Base-by-base conservation (phyloP, 2,888 invertebrate genomes). In the Caenorhabditis drosophilae region DNA sequence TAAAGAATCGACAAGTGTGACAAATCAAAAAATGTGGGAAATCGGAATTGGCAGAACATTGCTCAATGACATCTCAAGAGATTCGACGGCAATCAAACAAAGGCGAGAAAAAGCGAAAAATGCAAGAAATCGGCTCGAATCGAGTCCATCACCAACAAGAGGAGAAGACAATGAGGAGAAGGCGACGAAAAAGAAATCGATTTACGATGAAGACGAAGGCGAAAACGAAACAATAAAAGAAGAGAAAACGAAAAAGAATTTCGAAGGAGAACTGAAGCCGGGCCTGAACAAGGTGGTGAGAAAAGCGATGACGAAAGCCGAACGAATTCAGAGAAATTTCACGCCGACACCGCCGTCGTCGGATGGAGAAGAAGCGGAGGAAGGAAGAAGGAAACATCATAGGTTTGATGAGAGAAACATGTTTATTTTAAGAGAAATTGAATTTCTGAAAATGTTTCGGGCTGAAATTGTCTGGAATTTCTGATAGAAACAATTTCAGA, bases 11-110 rank as follows among this genome's bases (percentile, higher is more conserved):
- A 76, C 76, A 22, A 63, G 71, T 34, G 78, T 80, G 23, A 67
- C 73, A 31, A 71, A 76, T 23, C 80, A 80, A 54, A 71, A 75
- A 45, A 64, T 78, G 59, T 80, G 79, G 79, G 74, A 78, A 52
- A 67, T 78, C 25, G 77, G 78, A 45, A 67, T 80, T 27, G 64
- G 70, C 31, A 55, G 76, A 31, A 73, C 63, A 11, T 35, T 80
- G 15, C 53, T 80, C 42, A 67, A 78, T 38, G 70, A 74, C 41
- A 62, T 74, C 22, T 68, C 76, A 2, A 55, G 76, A 4, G 67
- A 61, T 48, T 54, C 60, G 20, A 51, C 55, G n/a, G 51, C 52
- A 11, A 45, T 66, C 27, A 45, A 27, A 22, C 42, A 55, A 41
- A 49, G 54, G 20, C 59, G 49, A 16, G 44, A 54, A 26, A 53